phyloP scores from a whole-genome alignment of 2,888 invertebrate genomes.

The Pandemis corylana region DNA sequence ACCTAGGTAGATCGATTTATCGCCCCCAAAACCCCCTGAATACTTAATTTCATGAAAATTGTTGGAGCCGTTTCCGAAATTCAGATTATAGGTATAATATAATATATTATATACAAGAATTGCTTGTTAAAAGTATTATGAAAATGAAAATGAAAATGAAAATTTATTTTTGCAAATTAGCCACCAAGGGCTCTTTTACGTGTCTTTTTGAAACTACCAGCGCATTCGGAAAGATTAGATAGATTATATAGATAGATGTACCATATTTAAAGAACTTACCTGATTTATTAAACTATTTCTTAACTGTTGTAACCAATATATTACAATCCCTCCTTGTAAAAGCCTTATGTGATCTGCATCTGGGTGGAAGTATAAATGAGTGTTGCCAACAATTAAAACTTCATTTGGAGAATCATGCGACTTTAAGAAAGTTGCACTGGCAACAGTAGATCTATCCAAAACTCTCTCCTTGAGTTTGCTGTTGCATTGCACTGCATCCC shows the following conservation, averaged over 20 bases:
- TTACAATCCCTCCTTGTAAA: conserved; percentile 91
- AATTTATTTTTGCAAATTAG: too few species aligned
- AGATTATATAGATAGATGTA: not conserved
- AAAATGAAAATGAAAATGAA: too few species aligned
- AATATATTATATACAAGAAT: too few species aligned
- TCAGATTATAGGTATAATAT: too few species aligned
- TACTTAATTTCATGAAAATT: too few species aligned
- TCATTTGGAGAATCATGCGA: conserved; percentile 84
- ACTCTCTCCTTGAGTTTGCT: conserved; percentile 84
- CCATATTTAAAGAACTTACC: conserved; percentile 55
- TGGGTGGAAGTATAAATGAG: conserved; percentile 97
- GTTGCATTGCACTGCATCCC: conserved; percentile 86
- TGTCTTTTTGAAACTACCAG: too few species aligned
- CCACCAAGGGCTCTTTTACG: too few species aligned
- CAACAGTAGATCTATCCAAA: conserved; percentile 87
- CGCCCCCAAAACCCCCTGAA: too few species aligned
- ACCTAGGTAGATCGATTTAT: too few species aligned
- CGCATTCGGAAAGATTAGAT: too few species aligned
- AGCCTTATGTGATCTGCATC: conserved; percentile 95
- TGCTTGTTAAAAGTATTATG: too few species aligned
- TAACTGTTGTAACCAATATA: conserved; percentile 88
- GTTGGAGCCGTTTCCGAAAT: too few species aligned
- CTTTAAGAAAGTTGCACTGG: conserved; percentile 86
- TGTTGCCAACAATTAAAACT: conserved; percentile 91
- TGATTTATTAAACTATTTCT: conserved; percentile 66